Conservation (phyloP, 2,113 vertebrate species). For the Camelus dromedarius region DNA sequence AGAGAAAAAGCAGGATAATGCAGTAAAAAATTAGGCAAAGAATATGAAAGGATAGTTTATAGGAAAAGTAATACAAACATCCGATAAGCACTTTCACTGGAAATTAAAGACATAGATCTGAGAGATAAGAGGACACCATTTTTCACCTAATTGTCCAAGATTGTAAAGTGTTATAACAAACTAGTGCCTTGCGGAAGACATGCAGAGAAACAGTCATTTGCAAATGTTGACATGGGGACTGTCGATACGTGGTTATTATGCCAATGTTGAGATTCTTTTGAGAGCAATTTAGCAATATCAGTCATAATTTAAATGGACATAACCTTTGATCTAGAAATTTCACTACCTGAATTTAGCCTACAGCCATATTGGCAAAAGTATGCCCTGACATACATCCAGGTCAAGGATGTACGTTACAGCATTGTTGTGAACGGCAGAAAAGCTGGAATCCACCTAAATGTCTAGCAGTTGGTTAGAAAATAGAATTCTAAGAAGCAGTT, state of each 20-base stretch:
- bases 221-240: background rate
- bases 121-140: background rate
- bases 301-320: background rate
- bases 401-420: background rate
- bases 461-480: background rate
- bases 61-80: background rate
- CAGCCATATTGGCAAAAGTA: background rate
- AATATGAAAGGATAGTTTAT: background rate
- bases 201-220: background rate
- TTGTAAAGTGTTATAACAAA: background rate
- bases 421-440: background rate
- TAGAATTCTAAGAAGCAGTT: background rate
- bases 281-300: background rate
- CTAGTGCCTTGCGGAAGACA: background rate
- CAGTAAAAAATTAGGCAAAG: background rate
- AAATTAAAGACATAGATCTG: background rate
- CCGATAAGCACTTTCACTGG: background rate
- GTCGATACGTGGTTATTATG: background rate
- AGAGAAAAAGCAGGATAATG: background rate
- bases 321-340: background rate
- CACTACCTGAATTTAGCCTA: background rate
- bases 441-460: background rate
- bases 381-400: background rate
- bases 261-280: background rate
- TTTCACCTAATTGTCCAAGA: background rate